These are phyloP conservation scores for Aromia moschata DNA, from an alignment of 2,888 invertebrate species.

Conservation along the genomic window DNA sequence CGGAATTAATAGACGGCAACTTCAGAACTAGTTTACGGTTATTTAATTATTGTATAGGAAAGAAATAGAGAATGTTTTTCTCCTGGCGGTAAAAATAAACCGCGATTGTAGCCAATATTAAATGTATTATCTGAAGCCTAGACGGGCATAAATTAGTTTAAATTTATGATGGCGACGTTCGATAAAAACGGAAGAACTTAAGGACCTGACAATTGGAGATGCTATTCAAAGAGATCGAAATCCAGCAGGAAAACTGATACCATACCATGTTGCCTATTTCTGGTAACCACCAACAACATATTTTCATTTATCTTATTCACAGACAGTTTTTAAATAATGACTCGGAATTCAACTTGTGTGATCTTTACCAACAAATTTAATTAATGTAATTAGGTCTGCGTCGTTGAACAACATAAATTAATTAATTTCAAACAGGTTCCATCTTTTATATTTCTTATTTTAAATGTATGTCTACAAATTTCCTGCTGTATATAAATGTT, in stretches of 20 bases:
- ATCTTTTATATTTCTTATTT: conserved; percentile 15
- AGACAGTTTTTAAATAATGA: background rate
- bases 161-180: conserved; percentile 38
- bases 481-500: conserved; percentile 13
- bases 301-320: too few relatives aligned
- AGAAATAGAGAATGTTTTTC: conserved; percentile 15
- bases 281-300: too few relatives aligned
- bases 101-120: conserved; percentile 38
- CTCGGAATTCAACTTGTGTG: conserved; percentile 17
- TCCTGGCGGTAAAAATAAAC: conserved; percentile 30
- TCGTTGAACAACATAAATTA: conserved; percentile 17
- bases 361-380: conserved; percentile 23
- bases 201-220: conserved; percentile 16
- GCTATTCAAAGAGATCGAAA: background rate
- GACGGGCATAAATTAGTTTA: conserved; percentile 42
- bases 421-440: conserved; percentile 20
- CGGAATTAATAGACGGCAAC: conserved; percentile 7
- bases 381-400: conserved; percentile 22
- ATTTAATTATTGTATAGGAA: conserved; percentile 19
- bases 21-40: conserved; percentile 9
- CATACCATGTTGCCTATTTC: too few relatives aligned
- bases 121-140: conserved; percentile 35
- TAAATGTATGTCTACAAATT: conserved; percentile 13
- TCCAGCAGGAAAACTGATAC: background rate
- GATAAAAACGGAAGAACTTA: conserved; percentile 15